phyloP scores from a whole-genome alignment of 1,140 invertebrate species.

The Aphaenogaster ashmeadi region DNA sequence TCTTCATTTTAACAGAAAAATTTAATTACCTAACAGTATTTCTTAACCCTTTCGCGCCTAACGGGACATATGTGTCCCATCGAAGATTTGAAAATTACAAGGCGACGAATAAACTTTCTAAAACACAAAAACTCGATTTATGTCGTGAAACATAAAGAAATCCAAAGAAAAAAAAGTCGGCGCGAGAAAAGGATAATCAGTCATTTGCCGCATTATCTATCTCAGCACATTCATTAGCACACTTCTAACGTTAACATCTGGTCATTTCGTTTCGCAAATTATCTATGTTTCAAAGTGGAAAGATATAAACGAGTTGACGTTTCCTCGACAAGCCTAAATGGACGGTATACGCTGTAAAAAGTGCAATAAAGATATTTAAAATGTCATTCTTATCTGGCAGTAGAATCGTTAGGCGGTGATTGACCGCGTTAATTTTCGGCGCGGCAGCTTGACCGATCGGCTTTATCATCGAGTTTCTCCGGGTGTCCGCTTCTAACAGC shows the following conservation, averaged over 20 bases:
- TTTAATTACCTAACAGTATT: conserved; percentile 7
- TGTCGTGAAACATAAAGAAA: no score
- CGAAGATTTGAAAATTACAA: no score
- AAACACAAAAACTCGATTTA: no score
- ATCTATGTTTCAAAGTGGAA: conserved; percentile 12
- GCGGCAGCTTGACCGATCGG: conserved; percentile 53
- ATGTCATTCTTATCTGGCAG: conserved; percentile 47
- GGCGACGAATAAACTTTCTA: no score
- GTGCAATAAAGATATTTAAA: conserved; percentile 50
- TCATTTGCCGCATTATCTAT: background rate
- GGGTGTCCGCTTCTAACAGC: conserved; percentile 1
- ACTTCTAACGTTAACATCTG: background rate
- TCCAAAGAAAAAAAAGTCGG: no score
- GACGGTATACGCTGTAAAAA: conserved; percentile 22
- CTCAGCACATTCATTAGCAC: conserved; percentile 13
- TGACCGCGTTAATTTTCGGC: conserved; percentile 60
- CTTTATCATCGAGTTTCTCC: conserved; percentile 14
- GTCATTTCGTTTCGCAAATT: conserved; percentile 22
- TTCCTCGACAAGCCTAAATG: conserved; percentile 4
- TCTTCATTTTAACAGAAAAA: background rate
- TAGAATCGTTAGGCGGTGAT: conserved; percentile 48
- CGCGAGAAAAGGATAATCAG: background rate
- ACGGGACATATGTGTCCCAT: no score
- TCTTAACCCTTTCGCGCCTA: background rate
- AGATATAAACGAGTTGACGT: conserved; percentile 25